Percentiles rank a stretch among this genome's conserved stretches.
Conservation (phyloP, 2,113 vertebrate genomes). For the Gobiocypris rarus region DNA sequence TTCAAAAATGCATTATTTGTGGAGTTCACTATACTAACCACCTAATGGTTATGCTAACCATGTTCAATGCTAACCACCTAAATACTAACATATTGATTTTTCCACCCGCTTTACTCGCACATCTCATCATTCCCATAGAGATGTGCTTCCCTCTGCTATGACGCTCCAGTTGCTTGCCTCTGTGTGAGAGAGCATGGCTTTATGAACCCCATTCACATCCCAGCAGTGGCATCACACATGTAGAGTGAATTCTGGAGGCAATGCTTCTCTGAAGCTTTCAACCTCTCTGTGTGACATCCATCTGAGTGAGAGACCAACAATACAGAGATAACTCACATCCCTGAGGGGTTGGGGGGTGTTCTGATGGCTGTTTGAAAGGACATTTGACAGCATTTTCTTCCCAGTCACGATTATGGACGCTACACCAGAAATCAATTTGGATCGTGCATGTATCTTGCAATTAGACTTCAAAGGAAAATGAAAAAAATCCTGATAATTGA, state of each 20-base stretch:
- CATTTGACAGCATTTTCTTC: slow-evolving; percentile 4
- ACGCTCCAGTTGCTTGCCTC: neutral
- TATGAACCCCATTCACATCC: slow-evolving; percentile 11
- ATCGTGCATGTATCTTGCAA: neutral
- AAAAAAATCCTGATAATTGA: slow-evolving; percentile 44
- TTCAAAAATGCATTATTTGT: neutral
- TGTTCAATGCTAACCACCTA: neutral
- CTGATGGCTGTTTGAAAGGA: slow-evolving; percentile 30
- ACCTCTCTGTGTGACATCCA: slow-evolving; percentile 20
- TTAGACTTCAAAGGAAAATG: slow-evolving; percentile 49
- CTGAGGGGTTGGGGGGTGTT: slow-evolving; percentile 8
- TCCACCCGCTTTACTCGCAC: neutral
- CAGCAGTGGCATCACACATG: slow-evolving; percentile 24
- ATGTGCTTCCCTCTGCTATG: slow-evolving; percentile 3
- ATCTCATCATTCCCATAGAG: neutral
- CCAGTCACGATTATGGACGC: slow-evolving; percentile 9
- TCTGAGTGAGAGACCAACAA: slow-evolving; percentile 32
- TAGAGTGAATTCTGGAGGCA: slow-evolving; percentile 6
- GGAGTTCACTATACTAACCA: neutral
- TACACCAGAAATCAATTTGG: slow-evolving; percentile 1
- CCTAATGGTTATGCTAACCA: too few relatives aligned
- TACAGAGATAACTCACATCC: neutral
- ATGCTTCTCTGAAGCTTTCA: slow-evolving; percentile 25
- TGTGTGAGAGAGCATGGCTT: neutral
- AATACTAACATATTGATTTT: slow-evolving; percentile 15